phyloP scores from a whole-genome alignment of 2,888 invertebrate species.

The Drosophila engyochracea region DNA sequence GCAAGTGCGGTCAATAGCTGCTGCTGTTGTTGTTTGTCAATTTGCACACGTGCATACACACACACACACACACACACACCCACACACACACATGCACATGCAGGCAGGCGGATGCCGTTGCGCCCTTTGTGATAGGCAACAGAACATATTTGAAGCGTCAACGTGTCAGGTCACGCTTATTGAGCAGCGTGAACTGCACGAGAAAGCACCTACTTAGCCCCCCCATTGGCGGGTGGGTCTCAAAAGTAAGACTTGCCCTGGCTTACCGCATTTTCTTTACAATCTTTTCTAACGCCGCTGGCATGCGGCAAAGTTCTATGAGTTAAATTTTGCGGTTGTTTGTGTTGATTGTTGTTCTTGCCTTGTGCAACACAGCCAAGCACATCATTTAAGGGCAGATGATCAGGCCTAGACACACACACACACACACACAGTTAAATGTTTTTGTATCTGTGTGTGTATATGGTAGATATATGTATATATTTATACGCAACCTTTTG shows the following conservation, averaged over 20 bases:
- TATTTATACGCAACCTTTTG: constrained; percentile 50
- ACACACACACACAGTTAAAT: neutral
- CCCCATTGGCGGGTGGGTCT: neutral
- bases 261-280: constrained; percentile 31
- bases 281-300: constrained; percentile 37
- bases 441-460: neutral
- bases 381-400: constrained; percentile 65
- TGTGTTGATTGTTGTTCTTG: constrained; percentile 28
- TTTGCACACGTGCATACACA: constrained; percentile 9
- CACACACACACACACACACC: neutral
- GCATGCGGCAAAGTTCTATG: constrained; percentile 69
- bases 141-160: constrained; percentile 56
- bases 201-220: constrained; percentile 33
- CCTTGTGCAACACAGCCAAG: constrained; percentile 35
- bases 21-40: constrained; percentile 29
- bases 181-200: constrained; percentile 22
- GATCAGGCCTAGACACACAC: constrained; percentile 36
- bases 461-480: constrained; percentile 2
- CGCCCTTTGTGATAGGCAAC: constrained; percentile 41
- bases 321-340: constrained; percentile 42
- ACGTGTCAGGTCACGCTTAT: constrained; percentile 68
- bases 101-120: constrained; percentile 12
- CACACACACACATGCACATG: constrained; percentile 1
- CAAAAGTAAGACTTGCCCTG: constrained; percentile 27
- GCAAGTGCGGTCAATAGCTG: constrained; percentile 55